phyloP scores from a whole-genome alignment of 1,140 invertebrate genomes.

The Schlechtendalia chinensis region DNA sequence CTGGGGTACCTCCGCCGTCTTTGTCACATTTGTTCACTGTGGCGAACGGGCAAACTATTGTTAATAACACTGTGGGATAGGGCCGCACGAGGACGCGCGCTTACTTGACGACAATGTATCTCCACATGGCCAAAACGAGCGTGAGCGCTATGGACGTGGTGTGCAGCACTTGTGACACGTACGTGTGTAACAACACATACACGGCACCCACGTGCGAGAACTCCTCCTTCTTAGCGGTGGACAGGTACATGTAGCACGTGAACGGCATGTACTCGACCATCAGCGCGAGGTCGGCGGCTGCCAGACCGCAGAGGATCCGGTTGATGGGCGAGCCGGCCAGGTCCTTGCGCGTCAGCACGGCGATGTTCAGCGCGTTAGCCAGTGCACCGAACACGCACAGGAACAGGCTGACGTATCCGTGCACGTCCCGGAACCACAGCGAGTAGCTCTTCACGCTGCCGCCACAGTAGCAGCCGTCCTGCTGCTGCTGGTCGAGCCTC shows the following conservation, averaged over 20 bases:
- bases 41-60: too few relatives aligned
- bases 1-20: too few relatives aligned
- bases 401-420: constrained; percentile 71
- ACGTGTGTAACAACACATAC: constrained; percentile 78
- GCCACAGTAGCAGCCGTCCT: constrained; percentile 56
- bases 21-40: too few relatives aligned
- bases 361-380: constrained; percentile 90
- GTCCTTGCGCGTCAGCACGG: constrained; percentile 83
- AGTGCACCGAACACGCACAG: constrained; percentile 91
- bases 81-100: neutral
- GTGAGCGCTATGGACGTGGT: constrained; percentile 91
- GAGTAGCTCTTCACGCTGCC: constrained; percentile 57
- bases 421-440: constrained; percentile 59
- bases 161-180: constrained; percentile 81
- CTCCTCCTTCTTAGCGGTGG: constrained; percentile 59
- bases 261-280: constrained; percentile 94
- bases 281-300: constrained; percentile 85
- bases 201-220: constrained; percentile 75
- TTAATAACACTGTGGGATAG: too few relatives aligned
- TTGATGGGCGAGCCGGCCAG: constrained; percentile 87
- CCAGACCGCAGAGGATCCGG: constrained; percentile 80
- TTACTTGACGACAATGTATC: constrained; percentile 78
- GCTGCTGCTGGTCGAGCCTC: neutral
- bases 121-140: constrained; percentile 86
- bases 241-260: constrained; percentile 75